Evolutionary conservation across 2,113 vertebrate species (phyloP), one percentile per base, ranked within the genome.

Genomic region (Cyphomyrus discorhynchus): DNA sequence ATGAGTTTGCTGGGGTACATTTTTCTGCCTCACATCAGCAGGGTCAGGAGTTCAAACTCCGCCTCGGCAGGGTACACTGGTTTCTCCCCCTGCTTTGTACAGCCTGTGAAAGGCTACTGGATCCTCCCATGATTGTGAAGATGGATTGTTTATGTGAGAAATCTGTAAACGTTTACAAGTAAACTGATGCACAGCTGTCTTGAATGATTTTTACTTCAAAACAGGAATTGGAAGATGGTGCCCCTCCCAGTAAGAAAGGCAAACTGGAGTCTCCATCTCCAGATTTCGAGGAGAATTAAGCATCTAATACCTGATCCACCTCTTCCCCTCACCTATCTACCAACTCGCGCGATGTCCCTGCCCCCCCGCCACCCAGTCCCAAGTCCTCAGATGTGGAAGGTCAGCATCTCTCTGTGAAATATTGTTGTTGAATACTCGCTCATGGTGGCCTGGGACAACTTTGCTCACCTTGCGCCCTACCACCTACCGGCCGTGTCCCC

Each of bases 281-380:
- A 95, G 97, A 95, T 92, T 95, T 96, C 88, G 97, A 98, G 92
- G 97, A 98, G 94, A 97, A 97, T 96, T 99, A 98, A 97, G 95
- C 93, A 24, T 47, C 52, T 24, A 52, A 35, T 91, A 90, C 91
- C 88, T 89, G 85, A 92, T 84, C 91, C 86, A 8, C 85, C 90
- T 87, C 91, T 90, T 91, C 90, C 89, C 88, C 89, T 62, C 82
- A 49, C 56, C 62, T 82, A 50, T 70, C 87, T 11, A 52, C 82
- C 50, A 46, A 62, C 56, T 90, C 91, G 0, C 27, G 11, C 50
- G 35, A 17, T 52, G 80, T 80, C 89, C 42, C 49, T 42, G 42
- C 77, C 80, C 89, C 35, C 27, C 31, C 4, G 13, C 6, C 50
- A 56, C 58, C 50, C 31, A 80, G 39, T 31, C 45, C 74, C 31